A percentile compares a stretch with the other conserved stretches of the same genome.
Conservation (phyloP, 2,113 vertebrate genomes). For the Caretta caretta region DNA sequence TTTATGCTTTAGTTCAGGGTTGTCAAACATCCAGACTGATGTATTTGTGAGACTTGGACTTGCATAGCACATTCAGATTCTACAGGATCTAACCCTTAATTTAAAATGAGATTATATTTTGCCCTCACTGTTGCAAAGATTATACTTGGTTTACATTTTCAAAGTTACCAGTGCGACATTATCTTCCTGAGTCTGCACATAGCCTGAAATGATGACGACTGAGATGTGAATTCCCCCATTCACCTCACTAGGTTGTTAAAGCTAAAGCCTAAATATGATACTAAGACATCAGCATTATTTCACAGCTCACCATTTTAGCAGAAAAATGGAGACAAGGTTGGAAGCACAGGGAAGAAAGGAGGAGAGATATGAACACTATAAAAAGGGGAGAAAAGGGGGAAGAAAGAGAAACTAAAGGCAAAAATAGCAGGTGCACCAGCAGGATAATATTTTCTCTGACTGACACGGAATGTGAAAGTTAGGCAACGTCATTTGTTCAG, state of each 20-base stretch:
- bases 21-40: rapidly evolving
- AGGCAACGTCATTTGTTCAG: neutral
- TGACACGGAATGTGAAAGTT: neutral
- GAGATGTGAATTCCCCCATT: neutral
- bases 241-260: neutral
- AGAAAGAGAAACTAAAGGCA: neutral
- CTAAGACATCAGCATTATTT: no score
- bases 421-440: neutral
- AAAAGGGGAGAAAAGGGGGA: neutral
- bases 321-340: neutral
- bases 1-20: rapidly evolving
- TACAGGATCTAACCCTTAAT: neutral
- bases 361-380: neutral
- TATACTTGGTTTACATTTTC: neutral
- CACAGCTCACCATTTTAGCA: rapidly evolving
- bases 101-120: neutral
- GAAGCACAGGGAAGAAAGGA: neutral
- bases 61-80: neutral
- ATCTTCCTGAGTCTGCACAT: no score
- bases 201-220: rapidly evolving
- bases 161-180: rapidly evolving
- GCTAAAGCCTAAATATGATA: no score
- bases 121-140: neutral
- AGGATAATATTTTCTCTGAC: neutral
- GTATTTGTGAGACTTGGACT: neutral